Conservation (phyloP, 2,888 invertebrate species). For the Agelastica alni region DNA sequence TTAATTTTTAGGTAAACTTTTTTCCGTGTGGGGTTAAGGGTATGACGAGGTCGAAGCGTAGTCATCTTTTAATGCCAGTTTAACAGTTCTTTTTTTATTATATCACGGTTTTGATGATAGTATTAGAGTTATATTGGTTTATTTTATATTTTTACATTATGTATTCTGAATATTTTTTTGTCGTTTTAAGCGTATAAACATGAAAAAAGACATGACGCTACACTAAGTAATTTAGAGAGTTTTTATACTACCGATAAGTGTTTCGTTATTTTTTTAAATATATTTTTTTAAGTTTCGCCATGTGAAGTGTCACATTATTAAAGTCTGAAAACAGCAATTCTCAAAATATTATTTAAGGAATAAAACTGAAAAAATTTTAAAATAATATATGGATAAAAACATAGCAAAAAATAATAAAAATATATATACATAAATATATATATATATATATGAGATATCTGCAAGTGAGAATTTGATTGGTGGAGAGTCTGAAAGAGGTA, state of each 20-base stretch:
- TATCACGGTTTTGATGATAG: slow-evolving; percentile 49
- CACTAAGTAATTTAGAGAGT: slow-evolving; percentile 51
- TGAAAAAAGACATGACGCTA: slow-evolving; percentile 54
- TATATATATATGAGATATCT: too few relatives aligned
- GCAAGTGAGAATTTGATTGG: slow-evolving; percentile 45
- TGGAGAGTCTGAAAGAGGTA: slow-evolving; percentile 36
- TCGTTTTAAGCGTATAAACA: slow-evolving; percentile 32
- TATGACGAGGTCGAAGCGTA: slow-evolving; percentile 47
- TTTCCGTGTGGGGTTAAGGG: slow-evolving; percentile 41
- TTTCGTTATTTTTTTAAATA: slow-evolving; percentile 55
- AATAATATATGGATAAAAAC: slow-evolving; percentile 47
- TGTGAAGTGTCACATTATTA: slow-evolving; percentile 56
- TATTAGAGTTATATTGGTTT: slow-evolving; percentile 51
- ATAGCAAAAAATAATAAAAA: slow-evolving; percentile 50
- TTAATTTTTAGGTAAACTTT: slow-evolving; percentile 33
- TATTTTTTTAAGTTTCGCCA: slow-evolving; percentile 56
- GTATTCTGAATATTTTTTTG: slow-evolving; percentile 21
- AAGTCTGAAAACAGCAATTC: slow-evolving; percentile 60
- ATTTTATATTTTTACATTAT: slow-evolving; percentile 43
- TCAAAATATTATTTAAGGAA: slow-evolving; percentile 58
- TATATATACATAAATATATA: too few relatives aligned
- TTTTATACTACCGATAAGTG: slow-evolving; percentile 52
- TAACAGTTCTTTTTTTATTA: slow-evolving; percentile 43
- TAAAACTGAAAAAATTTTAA: slow-evolving; percentile 48
- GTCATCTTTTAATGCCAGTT: slow-evolving; percentile 55